These are phyloP conservation scores for Petrosia ficiformis DNA, from an alignment of 37 sponge, comb jelly and placozoan species.

Conservation along the genomic window DNA sequence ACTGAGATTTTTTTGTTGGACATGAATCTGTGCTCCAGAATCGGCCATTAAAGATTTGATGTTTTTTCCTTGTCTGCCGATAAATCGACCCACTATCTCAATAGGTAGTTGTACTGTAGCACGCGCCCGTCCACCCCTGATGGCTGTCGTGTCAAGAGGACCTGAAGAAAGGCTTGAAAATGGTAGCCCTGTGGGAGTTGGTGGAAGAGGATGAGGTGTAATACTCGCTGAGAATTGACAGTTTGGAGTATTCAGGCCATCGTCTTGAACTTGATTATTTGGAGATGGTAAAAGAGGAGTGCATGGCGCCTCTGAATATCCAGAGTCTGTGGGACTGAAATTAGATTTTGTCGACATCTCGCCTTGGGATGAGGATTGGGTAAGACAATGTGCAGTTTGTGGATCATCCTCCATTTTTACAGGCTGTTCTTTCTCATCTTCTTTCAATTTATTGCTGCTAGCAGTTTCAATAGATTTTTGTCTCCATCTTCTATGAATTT, in stretches of 20 bases:
- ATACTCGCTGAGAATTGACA: not conserved
- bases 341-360: too few relatives aligned
- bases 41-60: slow-evolving; percentile 59
- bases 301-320: not conserved
- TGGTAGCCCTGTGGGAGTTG: not conserved
- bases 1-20: slow-evolving; percentile 49
- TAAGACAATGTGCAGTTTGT: too few relatives aligned
- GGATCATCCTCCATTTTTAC: too few relatives aligned
- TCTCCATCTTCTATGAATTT: too few relatives aligned
- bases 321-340: not conserved
- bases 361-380: too few relatives aligned
- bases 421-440: too few relatives aligned
- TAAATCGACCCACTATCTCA: slow-evolving; percentile 53
- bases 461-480: too few relatives aligned
- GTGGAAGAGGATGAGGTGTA: not conserved
- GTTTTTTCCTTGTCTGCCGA: slow-evolving; percentile 58
- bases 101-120: slow-evolving; percentile 41
- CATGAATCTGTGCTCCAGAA: slow-evolving; percentile 51
- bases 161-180: too few relatives aligned
- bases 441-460: too few relatives aligned
- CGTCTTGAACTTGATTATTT: not conserved
- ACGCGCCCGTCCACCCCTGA: slow-evolving; percentile 7
- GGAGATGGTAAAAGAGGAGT: not conserved
- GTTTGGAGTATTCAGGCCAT: not conserved
- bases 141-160: not conserved